Evolutionary conservation across 2,113 vertebrate genomes (phyloP), one percentile per base, ranked within the genome.

Genomic region (Rhynchomys soricoides): DNA sequence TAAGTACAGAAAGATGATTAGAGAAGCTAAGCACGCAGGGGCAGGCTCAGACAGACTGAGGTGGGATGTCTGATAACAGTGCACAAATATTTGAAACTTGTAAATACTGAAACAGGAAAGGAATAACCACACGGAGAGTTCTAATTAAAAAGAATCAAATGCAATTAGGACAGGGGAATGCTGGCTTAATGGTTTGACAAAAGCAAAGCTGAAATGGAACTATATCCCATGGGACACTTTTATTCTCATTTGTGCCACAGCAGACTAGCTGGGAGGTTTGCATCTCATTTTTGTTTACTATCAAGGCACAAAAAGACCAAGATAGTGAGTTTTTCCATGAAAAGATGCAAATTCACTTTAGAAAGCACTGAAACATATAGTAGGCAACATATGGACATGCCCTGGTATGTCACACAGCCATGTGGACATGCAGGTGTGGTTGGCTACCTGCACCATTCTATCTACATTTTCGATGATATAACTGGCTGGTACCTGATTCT

Each of bases 121-220:
- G 78, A 96, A 95, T 97, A 90, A 94, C 88, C 81, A 93, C 0
- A 26, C 73, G 16, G 66, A 86, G 91, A 92, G 64, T 74, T 94
- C 95, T 97, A 97, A 97, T 98, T 97, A 97, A 95, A 94, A 96
- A 91, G 83, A 97, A 97, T 96, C 96, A 95, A 92, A 96, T 96
- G 94, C 89, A 95, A 97, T 96, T 43, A 96, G 57, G 90, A 95
- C 88, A 92, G 73, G 66, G 62, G 94, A 95, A 96, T 34, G 90
- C 86, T 59, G 50, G 50, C 55, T 82, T 95, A 96, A 92, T 92
- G 48, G 75, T 75, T 79, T 92, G 86, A 94, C 64, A 93, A 83
- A 96, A 88, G 90, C 83, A 64, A 93, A 96, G 73, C 87, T 92
- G 93, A 74, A 86, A 83, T 29, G 88, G 55, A 81, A 88, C 62